These are phyloP conservation scores for Holothuria leucospilota DNA, from an alignment of 53 echinoderm and acorn worm species.

Conservation along the genomic window DNA sequence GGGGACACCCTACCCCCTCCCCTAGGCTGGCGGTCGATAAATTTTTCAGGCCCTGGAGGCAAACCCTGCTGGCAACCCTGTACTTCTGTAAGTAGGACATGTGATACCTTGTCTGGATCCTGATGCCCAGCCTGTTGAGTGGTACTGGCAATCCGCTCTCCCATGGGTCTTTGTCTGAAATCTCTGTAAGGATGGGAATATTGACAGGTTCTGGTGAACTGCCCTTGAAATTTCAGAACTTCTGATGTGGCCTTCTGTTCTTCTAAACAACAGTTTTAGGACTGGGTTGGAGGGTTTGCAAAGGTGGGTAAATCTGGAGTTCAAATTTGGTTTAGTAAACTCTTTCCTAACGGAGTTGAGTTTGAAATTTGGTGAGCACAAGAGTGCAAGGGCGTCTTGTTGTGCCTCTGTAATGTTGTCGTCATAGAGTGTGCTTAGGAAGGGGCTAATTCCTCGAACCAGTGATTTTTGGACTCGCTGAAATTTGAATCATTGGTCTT, in stretches of 20 bases:
- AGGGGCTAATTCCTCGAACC: conserved; percentile 33
- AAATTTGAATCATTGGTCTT: no score
- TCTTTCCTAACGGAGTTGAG: conserved; percentile 27
- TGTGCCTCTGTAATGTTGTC: conserved; percentile 5
- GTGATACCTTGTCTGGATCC: not conserved
- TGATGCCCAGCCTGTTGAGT: not conserved
- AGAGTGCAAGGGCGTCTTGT: conserved; percentile 49
- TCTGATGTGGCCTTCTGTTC: conserved; percentile 22
- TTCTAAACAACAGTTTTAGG: conserved; percentile 39
- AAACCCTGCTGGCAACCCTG: no score
- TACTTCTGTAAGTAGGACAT: conserved; percentile 36
- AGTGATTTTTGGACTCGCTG: no score
- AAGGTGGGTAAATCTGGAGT: conserved; percentile 30
- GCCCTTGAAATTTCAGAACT: no score
- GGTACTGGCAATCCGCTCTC: not conserved
- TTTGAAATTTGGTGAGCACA: conserved; percentile 35
- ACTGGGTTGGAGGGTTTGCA: conserved; percentile 37
- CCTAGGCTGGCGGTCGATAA: no score
- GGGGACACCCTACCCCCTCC: no score
- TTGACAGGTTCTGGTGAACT: no score
- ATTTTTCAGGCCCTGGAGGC: no score
- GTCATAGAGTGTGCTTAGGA: conserved; percentile 1
- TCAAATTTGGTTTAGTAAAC: conserved; percentile 42
- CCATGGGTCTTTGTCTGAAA: conserved; percentile 1
- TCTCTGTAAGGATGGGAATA: not conserved